Base-by-base conservation (phyloP, 2,888 invertebrate species). In the Sceliomorpha sp. region DNA sequence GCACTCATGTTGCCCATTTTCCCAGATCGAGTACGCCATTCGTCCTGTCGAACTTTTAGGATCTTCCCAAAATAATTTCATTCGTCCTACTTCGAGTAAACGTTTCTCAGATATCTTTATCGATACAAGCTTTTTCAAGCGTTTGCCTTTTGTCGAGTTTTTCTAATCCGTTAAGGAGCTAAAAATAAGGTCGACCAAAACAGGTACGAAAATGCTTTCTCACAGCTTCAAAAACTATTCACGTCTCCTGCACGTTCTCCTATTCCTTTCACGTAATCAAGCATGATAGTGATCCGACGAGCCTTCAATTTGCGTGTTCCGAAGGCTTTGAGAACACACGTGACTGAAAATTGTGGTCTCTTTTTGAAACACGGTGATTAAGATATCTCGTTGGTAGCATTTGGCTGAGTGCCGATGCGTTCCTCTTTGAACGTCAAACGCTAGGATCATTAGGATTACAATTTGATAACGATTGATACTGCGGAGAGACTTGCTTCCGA, bases 201-300 rank as follows among this genome's bases (percentile, higher is more conserved):
- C n/a, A n/a, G n/a, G n/a, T n/a, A n/a, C n/a, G n/a, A n/a, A n/a
- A n/a, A n/a, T n/a, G n/a, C n/a, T n/a, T n/a, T n/a, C n/a, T n/a
- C n/a, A n/a, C 53, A 39, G 37, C 15, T 34, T 37, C 17, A 8
- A 34, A 24, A 39, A 26, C 32, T 31, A 24, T 63, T 63, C n/a
- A 20, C n/a, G n/a, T 45, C 44, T 36, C 13, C 31, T 26, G 32
- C 47, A 27, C 24, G 31, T 40, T 10, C 37, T 55, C 47, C 40
- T 31, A 48, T 31, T 40, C 48, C 51, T 67, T 48, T 44, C 45
- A n/a, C 36, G 50, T 59, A 59, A 59, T 59, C 50, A 59, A 29
- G n/a, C 14, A 40, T 44, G 50, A 50, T 50, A 36, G 59, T 17
- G 42, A 50, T 17, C 50, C 42, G 10, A 12, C 42, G 39, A 36